Evolutionary conservation across 2,888 invertebrate genomes (phyloP).

Genomic region (Pyrochroa serraticornis): DNA sequence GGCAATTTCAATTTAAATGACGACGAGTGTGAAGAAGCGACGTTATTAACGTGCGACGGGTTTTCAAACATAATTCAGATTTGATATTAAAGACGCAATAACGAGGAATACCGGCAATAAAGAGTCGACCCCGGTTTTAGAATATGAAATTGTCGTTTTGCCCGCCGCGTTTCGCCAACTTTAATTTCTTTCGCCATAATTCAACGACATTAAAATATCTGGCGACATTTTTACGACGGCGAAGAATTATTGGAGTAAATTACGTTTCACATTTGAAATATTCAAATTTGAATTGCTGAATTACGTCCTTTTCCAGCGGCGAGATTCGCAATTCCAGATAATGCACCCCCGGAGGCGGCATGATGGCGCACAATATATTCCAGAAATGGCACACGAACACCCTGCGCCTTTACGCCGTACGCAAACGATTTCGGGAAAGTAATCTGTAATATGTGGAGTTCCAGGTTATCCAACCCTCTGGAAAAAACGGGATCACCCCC

Average conservation of each 20-base stretch:
- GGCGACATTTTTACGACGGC: constrained; percentile 53
- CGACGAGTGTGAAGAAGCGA: constrained; percentile 6
- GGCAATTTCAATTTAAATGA: background rate
- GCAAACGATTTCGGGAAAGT: no score
- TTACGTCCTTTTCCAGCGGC: constrained; percentile 31
- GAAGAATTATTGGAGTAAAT: constrained; percentile 53
- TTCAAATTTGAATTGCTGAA: constrained; percentile 53
- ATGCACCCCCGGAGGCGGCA: constrained; percentile 30
- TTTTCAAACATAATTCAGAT: constrained; percentile 41
- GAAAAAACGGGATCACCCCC: no score
- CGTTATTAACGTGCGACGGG: constrained; percentile 5
- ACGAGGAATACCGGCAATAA: constrained; percentile 51
- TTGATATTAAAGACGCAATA: constrained; percentile 54
- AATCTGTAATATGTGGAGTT: no score
- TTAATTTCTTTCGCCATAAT: constrained; percentile 55
- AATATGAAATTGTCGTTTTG: constrained; percentile 50
- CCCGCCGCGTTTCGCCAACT: constrained; percentile 42
- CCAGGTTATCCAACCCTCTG: no score
- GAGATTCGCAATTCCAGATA: constrained; percentile 30
- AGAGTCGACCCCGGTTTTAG: constrained; percentile 44
- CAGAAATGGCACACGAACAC: no score
- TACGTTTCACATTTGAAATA: constrained; percentile 53
- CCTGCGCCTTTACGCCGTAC: no score
- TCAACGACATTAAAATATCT: constrained; percentile 53
- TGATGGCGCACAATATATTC: no score